Conservation (phyloP, 2,797 vertebrate genomes). For the Argentina silus region DNA sequence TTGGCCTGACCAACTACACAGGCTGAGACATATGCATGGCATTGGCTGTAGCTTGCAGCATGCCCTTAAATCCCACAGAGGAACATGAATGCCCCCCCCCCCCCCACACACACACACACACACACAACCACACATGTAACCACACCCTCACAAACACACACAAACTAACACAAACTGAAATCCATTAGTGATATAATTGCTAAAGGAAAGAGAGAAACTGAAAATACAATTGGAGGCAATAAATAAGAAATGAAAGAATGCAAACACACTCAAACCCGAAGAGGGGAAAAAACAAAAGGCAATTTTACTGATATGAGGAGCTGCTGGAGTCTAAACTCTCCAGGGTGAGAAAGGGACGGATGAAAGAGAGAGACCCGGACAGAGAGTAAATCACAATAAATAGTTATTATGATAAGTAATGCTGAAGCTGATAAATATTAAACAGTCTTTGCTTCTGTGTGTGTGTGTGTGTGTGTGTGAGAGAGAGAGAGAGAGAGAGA, state of each 20-base stretch:
- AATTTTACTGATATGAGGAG: conserved; percentile 70
- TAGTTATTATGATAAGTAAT: conserved; percentile 81
- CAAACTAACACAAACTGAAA: conserved; percentile 48
- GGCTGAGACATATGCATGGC: neutral
- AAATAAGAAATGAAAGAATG: conserved; percentile 72
- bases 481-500: conserved; percentile 18
- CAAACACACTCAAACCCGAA: conserved; percentile 57
- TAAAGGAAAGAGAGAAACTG: conserved; percentile 47
- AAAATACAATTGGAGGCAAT: conserved; percentile 54
- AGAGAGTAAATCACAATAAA: conserved; percentile 81
- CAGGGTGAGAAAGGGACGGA: conserved; percentile 44
- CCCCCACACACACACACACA: no score
- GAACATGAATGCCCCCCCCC: no score
- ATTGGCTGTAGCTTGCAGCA: neutral
- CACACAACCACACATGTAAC: neutral
- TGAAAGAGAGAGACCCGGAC: conserved; percentile 51
- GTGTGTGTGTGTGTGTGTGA: conserved; percentile 36
- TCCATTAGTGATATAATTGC: conserved; percentile 71
- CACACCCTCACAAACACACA: conserved; percentile 12
- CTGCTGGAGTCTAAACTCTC: conserved; percentile 60
- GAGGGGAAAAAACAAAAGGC: conserved; percentile 57
- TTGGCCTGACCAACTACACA: neutral
- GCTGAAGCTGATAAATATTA: conserved; percentile 74
- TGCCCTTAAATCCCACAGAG: no score
- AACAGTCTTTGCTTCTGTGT: conserved; percentile 50